Base-by-base conservation (phyloP, 2,888 invertebrate genomes). In the Parascotia fuliginaria region DNA sequence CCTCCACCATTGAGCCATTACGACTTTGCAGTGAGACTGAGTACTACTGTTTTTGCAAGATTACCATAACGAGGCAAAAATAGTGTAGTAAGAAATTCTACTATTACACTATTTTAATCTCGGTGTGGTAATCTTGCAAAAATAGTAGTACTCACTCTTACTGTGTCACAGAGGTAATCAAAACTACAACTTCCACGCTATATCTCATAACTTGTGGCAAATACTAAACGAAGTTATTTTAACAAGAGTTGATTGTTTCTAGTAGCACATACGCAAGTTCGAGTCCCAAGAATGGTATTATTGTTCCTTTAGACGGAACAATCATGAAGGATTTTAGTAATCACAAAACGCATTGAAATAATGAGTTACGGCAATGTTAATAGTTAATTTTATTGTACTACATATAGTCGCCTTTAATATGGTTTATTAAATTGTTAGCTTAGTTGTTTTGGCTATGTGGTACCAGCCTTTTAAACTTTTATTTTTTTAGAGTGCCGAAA, bases 221-320 rank as follows among this genome's bases (percentile, higher is more conserved):
- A 14, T 48, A 22, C 39, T 43, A 58, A 41, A 47, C 34, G 41
- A 64, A 74, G 71, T 73, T 76, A 81, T 84, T 79, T 85, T 79
- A 85, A 87, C 83, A 83, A 77, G 60, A 71, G 76, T 43, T 75
- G 78, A 83, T 87, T 87, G 85, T 89, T 85, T 75, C 24, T 62
- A 65, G 60, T 71, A 70, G 55, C 56, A 67, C 71, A 33, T 55
- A 48, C 65, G 40, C 57, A 66, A 49, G 75, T 84, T 80, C 68
- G 77, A 77, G 53, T 78, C 77, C 57, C 54, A 73, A 73, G 73
- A 81, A 80, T 70, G 70, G 73, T 75, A 72, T 78, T 73, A 80
- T 77, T 79, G 77, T 80, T 77, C 58, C 16, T 46, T 59, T 56
- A 44, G 64, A 64, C 64, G 48, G 68, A 75, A 75, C 69, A 67